Conservation (phyloP, 2,113 vertebrate genomes). For the Dryoscopus gambensis region DNA sequence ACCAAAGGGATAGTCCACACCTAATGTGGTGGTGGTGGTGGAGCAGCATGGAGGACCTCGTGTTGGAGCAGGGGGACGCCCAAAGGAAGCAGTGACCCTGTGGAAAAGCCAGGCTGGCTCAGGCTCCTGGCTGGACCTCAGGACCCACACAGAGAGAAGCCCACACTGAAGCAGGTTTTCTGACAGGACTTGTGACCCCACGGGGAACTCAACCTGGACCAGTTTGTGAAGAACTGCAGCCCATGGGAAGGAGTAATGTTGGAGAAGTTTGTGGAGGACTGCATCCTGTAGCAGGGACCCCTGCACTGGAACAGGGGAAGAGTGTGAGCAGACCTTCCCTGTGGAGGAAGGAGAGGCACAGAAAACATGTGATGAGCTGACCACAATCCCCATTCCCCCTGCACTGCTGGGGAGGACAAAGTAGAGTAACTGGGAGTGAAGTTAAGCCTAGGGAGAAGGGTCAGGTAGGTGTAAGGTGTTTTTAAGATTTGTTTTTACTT, state of each 20-base stretch:
- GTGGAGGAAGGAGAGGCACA: background rate
- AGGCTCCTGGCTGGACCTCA: background rate
- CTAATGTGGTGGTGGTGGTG: background rate
- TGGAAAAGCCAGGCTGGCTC: background rate
- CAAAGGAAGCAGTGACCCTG: background rate
- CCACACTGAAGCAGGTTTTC: background rate
- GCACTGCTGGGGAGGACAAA: background rate
- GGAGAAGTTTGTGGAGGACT: background rate
- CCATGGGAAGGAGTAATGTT: background rate
- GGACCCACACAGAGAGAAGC: background rate
- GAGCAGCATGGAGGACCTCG: background rate
- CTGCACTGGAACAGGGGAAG: accelerated
- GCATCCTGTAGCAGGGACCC: background rate
- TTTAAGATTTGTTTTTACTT: background rate
- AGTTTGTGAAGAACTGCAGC: background rate
- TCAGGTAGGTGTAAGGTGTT: background rate
- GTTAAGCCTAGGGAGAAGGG: background rate
- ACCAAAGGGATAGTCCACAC: background rate
- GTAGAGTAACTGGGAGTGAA: background rate
- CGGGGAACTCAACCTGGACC: no score
- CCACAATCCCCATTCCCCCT: background rate
- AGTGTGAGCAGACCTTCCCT: background rate
- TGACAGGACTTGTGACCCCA: background rate
- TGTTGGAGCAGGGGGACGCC: background rate
- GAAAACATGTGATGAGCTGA: accelerated